phyloP scores from a whole-genome alignment of 2,888 invertebrate species.

The Tenthredo scrophulariae region DNA sequence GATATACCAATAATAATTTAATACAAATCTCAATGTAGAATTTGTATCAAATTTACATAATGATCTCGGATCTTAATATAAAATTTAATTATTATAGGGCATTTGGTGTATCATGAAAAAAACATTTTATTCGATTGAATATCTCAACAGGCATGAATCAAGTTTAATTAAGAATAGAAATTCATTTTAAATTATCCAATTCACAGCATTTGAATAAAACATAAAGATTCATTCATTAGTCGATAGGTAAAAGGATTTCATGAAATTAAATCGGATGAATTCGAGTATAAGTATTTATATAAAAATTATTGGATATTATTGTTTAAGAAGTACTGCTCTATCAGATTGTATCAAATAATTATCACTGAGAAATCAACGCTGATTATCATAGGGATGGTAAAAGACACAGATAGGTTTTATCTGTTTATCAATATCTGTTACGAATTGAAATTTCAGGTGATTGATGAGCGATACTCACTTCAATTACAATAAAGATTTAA shows the following conservation, averaged over 20 bases:
- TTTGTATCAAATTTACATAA: slow-evolving; percentile 8
- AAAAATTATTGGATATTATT: neutral
- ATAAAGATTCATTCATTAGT: neutral
- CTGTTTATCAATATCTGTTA: neutral
- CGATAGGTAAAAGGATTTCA: neutral
- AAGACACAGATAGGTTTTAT: neutral
- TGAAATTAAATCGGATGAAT: neutral
- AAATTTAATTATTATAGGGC: neutral
- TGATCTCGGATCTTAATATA: neutral
- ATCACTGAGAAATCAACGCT: neutral
- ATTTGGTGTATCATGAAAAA: neutral
- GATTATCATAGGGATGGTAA: neutral
- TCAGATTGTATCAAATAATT: neutral
- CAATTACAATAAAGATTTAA: neutral
- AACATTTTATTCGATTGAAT: neutral
- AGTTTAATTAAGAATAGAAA: neutral
- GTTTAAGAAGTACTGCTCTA: neutral
- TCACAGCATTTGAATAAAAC: neutral
- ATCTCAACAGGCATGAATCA: neutral
- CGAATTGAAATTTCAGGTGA: neutral
- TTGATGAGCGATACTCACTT: neutral
- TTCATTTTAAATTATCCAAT: neutral
- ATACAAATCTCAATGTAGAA: slow-evolving; percentile 7
- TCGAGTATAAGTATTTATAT: no score
- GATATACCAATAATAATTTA: neutral